A percentile compares a stretch with the other conserved stretches of the same genome.
Evolutionary conservation across 2,113 vertebrate genomes (phyloP).

Genomic region (Phrynocephalus versicolor): DNA sequence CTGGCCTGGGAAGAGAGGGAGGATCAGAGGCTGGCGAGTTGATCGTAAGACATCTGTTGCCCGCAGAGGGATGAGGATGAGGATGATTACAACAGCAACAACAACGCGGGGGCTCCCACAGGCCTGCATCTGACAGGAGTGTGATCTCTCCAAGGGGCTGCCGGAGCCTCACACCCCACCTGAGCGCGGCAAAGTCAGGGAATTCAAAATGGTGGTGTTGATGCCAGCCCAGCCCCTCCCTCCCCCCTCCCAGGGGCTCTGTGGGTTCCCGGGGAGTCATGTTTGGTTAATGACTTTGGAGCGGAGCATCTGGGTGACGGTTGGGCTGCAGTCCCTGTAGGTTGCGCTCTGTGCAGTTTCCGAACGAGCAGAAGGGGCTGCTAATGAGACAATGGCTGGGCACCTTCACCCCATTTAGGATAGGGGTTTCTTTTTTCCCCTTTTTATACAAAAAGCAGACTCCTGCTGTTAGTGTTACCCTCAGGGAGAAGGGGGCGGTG

Average conservation of each 20-base stretch:
- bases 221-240: not conserved
- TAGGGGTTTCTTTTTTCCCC: not conserved
- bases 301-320: not conserved
- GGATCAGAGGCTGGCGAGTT: slow-evolving; percentile 56
- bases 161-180: slow-evolving; percentile 28
- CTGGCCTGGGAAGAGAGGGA: slow-evolving; percentile 15
- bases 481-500: not conserved
- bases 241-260: not conserved
- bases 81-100: too few relatives aligned
- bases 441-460: too few relatives aligned
- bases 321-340: accelerated
- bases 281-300: slow-evolving; percentile 7
- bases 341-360: accelerated
- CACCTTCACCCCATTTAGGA: not conserved
- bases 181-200: slow-evolving; percentile 20
- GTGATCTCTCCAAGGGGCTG: not conserved
- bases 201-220: slow-evolving; percentile 1
- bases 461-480: too few relatives aligned
- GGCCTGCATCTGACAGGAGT: slow-evolving; percentile 19
- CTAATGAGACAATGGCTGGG: not conserved
- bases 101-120: not conserved
- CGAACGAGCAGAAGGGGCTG: slow-evolving; percentile 21
- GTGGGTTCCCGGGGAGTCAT: not conserved
- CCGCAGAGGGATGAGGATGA: slow-evolving; percentile 26
- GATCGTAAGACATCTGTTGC: slow-evolving; percentile 65